Percentiles rank a stretch among this genome's conserved stretches.
phyloP scores from a whole-genome alignment of 1,140 invertebrate species.

The Leucophenga varia region DNA sequence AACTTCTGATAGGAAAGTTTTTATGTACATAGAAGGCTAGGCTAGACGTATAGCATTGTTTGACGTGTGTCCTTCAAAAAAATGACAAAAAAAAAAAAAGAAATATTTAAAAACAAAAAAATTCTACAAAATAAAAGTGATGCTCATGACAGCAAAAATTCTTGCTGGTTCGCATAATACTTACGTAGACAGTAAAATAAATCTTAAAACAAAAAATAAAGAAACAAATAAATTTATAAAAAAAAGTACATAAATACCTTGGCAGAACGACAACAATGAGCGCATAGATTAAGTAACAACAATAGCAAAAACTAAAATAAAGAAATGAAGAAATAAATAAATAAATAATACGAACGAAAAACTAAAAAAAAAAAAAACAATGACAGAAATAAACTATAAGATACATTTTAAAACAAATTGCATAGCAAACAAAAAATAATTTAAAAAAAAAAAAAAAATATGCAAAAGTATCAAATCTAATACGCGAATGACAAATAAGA shows the following conservation, averaged over 20 bases:
- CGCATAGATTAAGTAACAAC: constrained; percentile 47
- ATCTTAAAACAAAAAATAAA: constrained; percentile 8
- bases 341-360: no score
- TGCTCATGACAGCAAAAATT: constrained; percentile 36
- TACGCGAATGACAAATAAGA: no score
- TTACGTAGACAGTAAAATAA: constrained; percentile 13
- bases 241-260: constrained; percentile 45
- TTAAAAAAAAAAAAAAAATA: no score
- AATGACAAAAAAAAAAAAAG: constrained; percentile 17
- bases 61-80: constrained; percentile 38
- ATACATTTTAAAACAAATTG: no score
- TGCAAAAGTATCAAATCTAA: no score
- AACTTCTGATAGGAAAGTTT: constrained; percentile 8
- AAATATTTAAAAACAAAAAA: no score
- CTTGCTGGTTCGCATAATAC: no score
- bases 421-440: no score
- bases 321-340: constrained; percentile 18
- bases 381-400: no score
- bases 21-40: no score
- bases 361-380: no score
- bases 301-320: constrained; percentile 8
- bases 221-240: constrained; percentile 8
- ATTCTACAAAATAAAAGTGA: constrained; percentile 28
- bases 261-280: constrained; percentile 48
- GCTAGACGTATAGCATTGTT: no score